Evolutionary conservation across 2,888 invertebrate genomes (phyloP).

Genomic region (Caenorhabditis wallacei): DNA sequence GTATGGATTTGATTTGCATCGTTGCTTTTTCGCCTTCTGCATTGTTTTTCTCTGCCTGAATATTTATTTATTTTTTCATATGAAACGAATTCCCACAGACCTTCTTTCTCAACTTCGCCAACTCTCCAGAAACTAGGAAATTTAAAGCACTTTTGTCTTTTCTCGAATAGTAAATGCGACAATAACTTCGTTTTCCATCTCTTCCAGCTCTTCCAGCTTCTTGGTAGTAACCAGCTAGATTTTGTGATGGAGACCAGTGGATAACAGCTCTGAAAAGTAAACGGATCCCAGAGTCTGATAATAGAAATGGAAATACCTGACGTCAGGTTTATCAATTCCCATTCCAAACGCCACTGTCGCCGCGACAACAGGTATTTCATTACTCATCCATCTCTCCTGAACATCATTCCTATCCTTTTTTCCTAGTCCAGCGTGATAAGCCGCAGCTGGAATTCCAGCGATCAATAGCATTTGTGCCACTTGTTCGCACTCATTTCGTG

Average conservation of each 20-base stretch:
- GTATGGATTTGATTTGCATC: conserved; percentile 72
- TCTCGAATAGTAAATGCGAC: conserved; percentile 93
- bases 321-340: conserved; percentile 97
- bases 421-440: conserved; percentile 81
- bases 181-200: conserved; percentile 92
- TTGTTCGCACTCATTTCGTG: conserved; percentile 92
- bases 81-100: conserved; percentile 10
- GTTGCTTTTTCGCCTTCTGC: conserved; percentile 65
- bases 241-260: conserved; percentile 97
- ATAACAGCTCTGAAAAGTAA: conserved; percentile 89
- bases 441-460: conserved; percentile 79
- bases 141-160: conserved; percentile 90
- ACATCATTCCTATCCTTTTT: conserved; percentile 87
- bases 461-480: conserved; percentile 89
- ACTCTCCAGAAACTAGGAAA: conserved; percentile 89
- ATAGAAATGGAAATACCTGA: conserved; percentile 86
- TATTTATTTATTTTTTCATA: neutral
- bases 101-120: conserved; percentile 81
- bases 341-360: conserved; percentile 99
- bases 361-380: conserved; percentile 92
- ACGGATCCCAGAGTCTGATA: too few species aligned
- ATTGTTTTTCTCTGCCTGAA: conserved; percentile 66
- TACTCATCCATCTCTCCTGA: conserved; percentile 95
- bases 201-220: conserved; percentile 97
- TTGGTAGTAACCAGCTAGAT: conserved; percentile 95